Evolutionary conservation across 2,113 vertebrate genomes (phyloP).

Genomic region (Prunella himalayana): DNA sequence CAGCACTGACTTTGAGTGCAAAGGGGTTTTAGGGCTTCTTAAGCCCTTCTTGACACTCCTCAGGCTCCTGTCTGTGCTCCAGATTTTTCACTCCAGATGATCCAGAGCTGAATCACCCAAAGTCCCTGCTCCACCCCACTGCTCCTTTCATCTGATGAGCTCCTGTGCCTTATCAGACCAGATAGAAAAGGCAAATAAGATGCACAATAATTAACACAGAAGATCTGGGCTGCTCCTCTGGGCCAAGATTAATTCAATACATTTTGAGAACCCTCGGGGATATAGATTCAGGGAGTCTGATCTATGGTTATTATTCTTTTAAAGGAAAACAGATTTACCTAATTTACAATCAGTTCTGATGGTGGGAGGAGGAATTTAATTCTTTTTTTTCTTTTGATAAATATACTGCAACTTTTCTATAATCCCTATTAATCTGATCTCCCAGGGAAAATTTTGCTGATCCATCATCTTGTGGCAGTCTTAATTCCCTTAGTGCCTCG

Average conservation of each 20-base stretch:
- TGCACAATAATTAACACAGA: background rate
- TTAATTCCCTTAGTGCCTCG: background rate
- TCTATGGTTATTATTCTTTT: conserved; percentile 30
- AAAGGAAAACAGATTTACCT: conserved; percentile 42
- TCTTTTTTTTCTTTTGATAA: conserved; percentile 37
- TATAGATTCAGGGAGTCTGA: background rate
- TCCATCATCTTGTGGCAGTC: conserved; percentile 16
- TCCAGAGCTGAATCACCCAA: accelerated
- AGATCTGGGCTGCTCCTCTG: background rate
- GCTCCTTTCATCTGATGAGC: accelerated
- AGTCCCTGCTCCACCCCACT: background rate
- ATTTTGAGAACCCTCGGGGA: background rate
- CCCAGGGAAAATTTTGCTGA: conserved; percentile 18
- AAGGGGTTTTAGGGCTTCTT: accelerated
- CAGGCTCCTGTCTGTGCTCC: background rate
- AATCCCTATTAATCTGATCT: conserved; percentile 69
- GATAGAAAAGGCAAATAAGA: background rate
- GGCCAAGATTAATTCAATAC: background rate
- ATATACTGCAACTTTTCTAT: conserved; percentile 37
- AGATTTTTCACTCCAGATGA: accelerated
- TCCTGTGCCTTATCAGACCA: background rate
- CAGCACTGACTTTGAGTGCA: accelerated
- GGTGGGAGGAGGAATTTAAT: conserved; percentile 30
- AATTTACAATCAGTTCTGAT: conserved; percentile 60
- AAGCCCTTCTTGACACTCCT: background rate